Base-by-base conservation (phyloP, 2,888 invertebrate species). In the Orthosia cruda region DNA sequence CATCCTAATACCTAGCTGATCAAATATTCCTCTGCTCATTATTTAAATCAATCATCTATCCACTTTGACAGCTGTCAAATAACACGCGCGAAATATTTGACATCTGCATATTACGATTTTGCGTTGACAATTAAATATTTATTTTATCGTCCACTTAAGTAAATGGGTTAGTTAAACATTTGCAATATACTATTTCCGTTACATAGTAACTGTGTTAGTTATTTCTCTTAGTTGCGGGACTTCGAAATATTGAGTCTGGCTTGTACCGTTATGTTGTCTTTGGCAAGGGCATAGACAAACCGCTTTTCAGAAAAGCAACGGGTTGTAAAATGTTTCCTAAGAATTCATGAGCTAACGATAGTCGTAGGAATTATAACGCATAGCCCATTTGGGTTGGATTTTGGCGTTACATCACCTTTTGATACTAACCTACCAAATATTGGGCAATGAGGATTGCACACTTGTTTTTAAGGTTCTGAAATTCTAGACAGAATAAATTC, bases 61-160 rank as follows among this genome's bases (percentile, higher is more conserved):
- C n/a, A 52, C 49, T 62, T 69, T 76, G 83, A 73, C 83, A 87
- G 70, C 65, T 83, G 85, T 83, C 87, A 74, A 71, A 85, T 85
- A 85, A 85, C 13, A 72, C 45, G 20, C 55, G 72, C 32, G 32
- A 67, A 77, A 74, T 87, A 87, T 85, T 76, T 65, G 85, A 87
- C 85, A 69, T 81, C 72, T 47, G 40, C n/a, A 23, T 55, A 63
- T 45, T 59, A 75, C 23, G 45, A 64, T 84, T 66, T 81, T 58
- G 71, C 52, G 62, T 65, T 78, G 79, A 64, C 58, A 74, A 76
- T 87, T 76, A 85, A 79, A 77, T 68, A 58, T 66, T 73, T 20
- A 63, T 72, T 85, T 85, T 85, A 85, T 74, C 16, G 52, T 54
- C 40, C 50, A 74, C 57, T 59, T 57, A 71, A 4, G 63, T 66